Base-by-base conservation (phyloP, 2,113 vertebrate species). In the Eulemur rufifrons region DNA sequence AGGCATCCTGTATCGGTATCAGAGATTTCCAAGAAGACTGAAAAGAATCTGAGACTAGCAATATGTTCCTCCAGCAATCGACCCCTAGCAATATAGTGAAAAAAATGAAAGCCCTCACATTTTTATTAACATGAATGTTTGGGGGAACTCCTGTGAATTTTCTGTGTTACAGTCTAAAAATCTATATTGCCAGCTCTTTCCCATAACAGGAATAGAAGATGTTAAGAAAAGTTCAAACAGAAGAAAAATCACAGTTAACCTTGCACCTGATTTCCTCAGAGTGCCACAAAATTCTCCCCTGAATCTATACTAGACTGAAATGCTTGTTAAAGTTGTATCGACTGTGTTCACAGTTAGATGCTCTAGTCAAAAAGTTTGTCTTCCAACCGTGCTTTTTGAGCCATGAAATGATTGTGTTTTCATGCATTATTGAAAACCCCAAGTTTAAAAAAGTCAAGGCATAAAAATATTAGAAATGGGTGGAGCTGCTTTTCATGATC, bases 401-500 rank as follows among this genome's bases (percentile, higher is more conserved):
- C 89, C 71, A 78, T 78, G 95, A 93, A 97, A 95, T 93, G 66
- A 85, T 92, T 86, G 94, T 95, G 85, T 54, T 97, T 95, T 97
- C 82, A 94, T 97, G 25, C 86, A 91, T 92, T 96, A 97, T 97
- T 94, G 69, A 97, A 95, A 93, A 29, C 54, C 86, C 66, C 47
- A 54, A 64, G 86, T 96, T 97, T 97, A 95, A 97, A 96, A 96
- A 95, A 96, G 76, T 59, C 61, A 59, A 73, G 14, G 56, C 81
- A 59, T 94, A 71, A 93, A 95, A 95, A 77, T 76, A 23, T 95
- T 83, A 87, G 87, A 73, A 94, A 85, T 17, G 37, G 23, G 32
- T 64, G 32, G 54, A 66, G 32, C 50, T 94, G 50, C 71, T 89
- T 94, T 93, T 85, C 9, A 2, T 54, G 85, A 80, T 29, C 50